A percentile compares a stretch with the other conserved stretches of the same genome.
phyloP scores from a whole-genome alignment of 1,140 invertebrate genomes.

The Brachionus rubens region DNA sequence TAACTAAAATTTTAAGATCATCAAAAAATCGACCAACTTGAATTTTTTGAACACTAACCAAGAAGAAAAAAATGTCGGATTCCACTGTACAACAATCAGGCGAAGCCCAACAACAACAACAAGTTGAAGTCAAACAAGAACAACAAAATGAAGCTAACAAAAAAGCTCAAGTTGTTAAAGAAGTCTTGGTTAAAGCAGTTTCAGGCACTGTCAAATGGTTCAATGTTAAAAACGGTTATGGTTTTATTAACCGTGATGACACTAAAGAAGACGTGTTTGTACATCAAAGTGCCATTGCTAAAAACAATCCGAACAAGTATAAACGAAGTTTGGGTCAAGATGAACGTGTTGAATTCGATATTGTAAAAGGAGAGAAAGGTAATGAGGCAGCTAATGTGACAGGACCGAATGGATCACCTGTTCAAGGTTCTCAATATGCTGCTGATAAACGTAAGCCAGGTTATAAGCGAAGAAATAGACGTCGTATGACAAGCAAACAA shows the following conservation, averaged over 20 bases:
- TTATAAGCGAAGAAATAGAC: not conserved
- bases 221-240: slow-evolving; percentile 98
- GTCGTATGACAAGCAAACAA: not conserved
- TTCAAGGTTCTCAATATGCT: slow-evolving; percentile 70
- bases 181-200: slow-evolving; percentile 55
- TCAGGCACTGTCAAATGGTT: slow-evolving; percentile 94
- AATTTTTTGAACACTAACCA: slow-evolving; percentile 16
- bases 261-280: slow-evolving; percentile 99
- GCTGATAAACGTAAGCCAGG: slow-evolving; percentile 1
- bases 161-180: slow-evolving; percentile 15
- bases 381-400: slow-evolving; percentile 96
- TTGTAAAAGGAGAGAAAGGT: slow-evolving; percentile 72
- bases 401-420: slow-evolving; percentile 83
- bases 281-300: slow-evolving; percentile 86
- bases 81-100: not conserved
- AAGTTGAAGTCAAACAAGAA: not conserved
- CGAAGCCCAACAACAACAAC: not conserved
- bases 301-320: slow-evolving; percentile 94
- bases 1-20: slow-evolving; percentile 5
- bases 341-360: slow-evolving; percentile 96
- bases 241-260: slow-evolving; percentile 96
- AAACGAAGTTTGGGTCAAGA: slow-evolving; percentile 96
- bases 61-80: not conserved
- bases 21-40: slow-evolving; percentile 26
- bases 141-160: not conserved